Evolutionary conservation across 2,113 vertebrate species (phyloP), one percentile per base, ranked within the genome.

Genomic region (Melanotaenia duboulayi): DNA sequence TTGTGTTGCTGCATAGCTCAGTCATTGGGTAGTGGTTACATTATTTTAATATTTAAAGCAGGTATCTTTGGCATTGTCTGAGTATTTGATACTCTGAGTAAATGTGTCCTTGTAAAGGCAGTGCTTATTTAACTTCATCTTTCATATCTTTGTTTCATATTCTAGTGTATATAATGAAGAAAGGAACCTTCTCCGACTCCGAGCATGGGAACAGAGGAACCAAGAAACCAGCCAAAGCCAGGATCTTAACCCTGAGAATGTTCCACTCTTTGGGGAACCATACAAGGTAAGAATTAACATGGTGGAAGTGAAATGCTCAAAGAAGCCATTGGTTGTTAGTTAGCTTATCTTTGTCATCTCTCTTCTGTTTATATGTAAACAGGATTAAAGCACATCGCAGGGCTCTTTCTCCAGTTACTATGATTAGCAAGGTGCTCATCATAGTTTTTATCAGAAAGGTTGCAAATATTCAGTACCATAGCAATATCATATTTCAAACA

Each of bases 231-330:
- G 92, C 75, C 95, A 94, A 82, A 94, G 94, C 74, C 94, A 92
- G 90, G 95, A 95, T 44, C 71, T 78, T 12, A 92, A 94, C 65
- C 61, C 80, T 5, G 90, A 95, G 72, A 95, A 91, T 62, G 89
- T 87, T 2, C 97, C 96, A 0, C 96, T 97, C 51, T 99, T 99
- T 88, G 93, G 94, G 87, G 93, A 97, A 79, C 98, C 97, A 32
- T 97, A 96, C 90, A 99, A 98, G 96, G 97, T 99, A 93, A 80
- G 67, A 22, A 17, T 12, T n/a, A 19, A 9, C 25, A 7, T 11
- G 11, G 22, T 0, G 1, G 22, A 11, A 32, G 39, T n/a, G 17
- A 12, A 49, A 37, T 48, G 23, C 19, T 58, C 32, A 25, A 48
- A 62, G 28, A 44, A 16, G 1, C 20, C 35, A 60, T 11, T 61